Conservation (phyloP, 2,797 vertebrate species). For the Phoebastria nigripes region DNA sequence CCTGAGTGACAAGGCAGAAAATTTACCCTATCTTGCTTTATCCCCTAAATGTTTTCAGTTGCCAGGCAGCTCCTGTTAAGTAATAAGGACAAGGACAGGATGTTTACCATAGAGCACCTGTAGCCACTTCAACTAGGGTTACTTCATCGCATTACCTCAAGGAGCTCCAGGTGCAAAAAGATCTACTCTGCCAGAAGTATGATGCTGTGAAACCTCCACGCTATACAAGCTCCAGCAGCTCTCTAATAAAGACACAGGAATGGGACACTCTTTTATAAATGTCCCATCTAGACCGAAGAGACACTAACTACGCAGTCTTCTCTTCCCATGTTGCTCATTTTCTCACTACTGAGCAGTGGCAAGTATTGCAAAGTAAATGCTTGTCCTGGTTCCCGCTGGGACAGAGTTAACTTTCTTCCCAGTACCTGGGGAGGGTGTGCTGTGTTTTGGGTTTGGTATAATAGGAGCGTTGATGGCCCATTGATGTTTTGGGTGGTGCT, state of each 20-base stretch:
- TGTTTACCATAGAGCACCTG: background rate
- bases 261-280: rapidly evolving
- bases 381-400: background rate
- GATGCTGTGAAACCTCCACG: background rate
- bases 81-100: background rate
- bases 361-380: background rate
- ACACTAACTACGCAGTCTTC: background rate
- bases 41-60: background rate
- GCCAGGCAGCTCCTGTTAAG: background rate
- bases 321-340: background rate
- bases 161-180: background rate
- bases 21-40: background rate
- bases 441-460: too few relatives aligned
- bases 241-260: background rate
- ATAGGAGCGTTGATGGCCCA: too few relatives aligned
- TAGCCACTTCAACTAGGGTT: background rate
- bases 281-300: background rate
- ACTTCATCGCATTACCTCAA: background rate
- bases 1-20: background rate
- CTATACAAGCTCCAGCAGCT: background rate
- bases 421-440: too few relatives aligned
- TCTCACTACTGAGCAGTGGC: background rate
- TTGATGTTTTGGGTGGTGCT: too few relatives aligned
- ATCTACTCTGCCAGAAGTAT: background rate
- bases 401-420: too few relatives aligned